phyloP scores from a whole-genome alignment of 2,888 invertebrate genomes.

The Yponomeuta plumbellus region DNA sequence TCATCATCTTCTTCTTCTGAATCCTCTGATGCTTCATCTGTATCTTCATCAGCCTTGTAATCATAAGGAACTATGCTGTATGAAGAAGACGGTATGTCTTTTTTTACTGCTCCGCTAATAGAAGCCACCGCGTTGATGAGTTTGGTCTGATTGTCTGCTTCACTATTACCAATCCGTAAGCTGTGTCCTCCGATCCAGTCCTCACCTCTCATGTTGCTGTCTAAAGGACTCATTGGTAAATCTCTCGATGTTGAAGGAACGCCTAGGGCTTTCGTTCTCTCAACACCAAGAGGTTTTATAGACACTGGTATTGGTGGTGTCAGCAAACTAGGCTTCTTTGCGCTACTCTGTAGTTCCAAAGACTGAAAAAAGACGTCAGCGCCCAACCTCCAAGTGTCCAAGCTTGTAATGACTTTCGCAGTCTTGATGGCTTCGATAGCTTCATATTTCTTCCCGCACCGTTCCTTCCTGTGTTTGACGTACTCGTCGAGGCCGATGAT shows the following conservation, averaged over 20 bases:
- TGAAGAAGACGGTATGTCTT: slow-evolving; percentile 60
- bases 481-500: slow-evolving; percentile 91
- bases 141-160: slow-evolving; percentile 75
- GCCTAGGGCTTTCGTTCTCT: slow-evolving; percentile 44
- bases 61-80: slow-evolving; percentile 59
- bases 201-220: slow-evolving; percentile 68
- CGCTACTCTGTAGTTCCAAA: slow-evolving; percentile 85
- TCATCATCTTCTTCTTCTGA: slow-evolving; percentile 77
- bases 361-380: slow-evolving; percentile 93
- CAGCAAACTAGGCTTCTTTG: slow-evolving; percentile 74
- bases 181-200: slow-evolving; percentile 80
- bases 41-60: slow-evolving; percentile 63
- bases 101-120: slow-evolving; percentile 74
- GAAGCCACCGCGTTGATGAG: slow-evolving; percentile 80
- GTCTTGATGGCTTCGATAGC: slow-evolving; percentile 32
- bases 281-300: slow-evolving; percentile 39
- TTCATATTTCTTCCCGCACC: slow-evolving; percentile 72
- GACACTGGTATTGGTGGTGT: slow-evolving; percentile 61
- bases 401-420: slow-evolving; percentile 39
- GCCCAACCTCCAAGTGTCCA: slow-evolving; percentile 78
- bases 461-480: slow-evolving; percentile 86
- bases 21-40: slow-evolving; percentile 75
- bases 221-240: slow-evolving; percentile 58
- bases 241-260: slow-evolving; percentile 55
- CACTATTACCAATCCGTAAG: slow-evolving; percentile 70